A percentile compares a stretch with the other conserved stretches of the same genome.
These are phyloP conservation scores for Bungarus multicinctus DNA, from an alignment of 2,113 vertebrate genomes.

Conservation along the genomic window DNA sequence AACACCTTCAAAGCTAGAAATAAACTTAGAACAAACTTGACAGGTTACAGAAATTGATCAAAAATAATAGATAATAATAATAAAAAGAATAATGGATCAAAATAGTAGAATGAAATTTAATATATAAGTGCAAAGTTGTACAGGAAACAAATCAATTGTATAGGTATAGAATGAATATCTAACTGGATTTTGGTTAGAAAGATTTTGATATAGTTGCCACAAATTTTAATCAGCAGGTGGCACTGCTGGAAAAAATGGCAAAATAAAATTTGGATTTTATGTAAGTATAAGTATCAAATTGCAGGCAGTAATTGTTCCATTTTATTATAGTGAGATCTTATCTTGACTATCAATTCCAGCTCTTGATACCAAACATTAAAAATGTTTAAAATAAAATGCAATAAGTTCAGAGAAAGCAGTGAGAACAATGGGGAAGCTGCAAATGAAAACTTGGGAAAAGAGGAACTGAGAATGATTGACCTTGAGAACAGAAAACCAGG, in stretches of 20 bases:
- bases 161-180: background rate
- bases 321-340: background rate
- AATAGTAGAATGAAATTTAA: background rate
- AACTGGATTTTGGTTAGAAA: background rate
- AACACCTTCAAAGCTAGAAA: background rate
- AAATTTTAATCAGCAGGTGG: background rate
- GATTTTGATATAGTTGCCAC: background rate
- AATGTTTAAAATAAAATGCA: background rate
- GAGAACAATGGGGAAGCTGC: background rate
- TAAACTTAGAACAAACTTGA: background rate
- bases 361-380: background rate
- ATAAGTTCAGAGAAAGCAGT: background rate
- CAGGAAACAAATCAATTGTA: background rate
- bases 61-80: background rate
- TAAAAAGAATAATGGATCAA: background rate
- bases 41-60: background rate
- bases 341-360: background rate
- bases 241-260: background rate
- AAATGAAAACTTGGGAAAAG: background rate
- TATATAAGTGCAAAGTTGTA: background rate
- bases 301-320: background rate
- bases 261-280: background rate
- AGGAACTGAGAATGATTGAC: background rate
- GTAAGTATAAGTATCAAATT: background rate
- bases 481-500: background rate